Percentiles rank a stretch among this genome's conserved stretches.
Conservation (phyloP, 30 jellyfish, hydroid and myxozoan genomes). For the Rhopilema esculentum region DNA sequence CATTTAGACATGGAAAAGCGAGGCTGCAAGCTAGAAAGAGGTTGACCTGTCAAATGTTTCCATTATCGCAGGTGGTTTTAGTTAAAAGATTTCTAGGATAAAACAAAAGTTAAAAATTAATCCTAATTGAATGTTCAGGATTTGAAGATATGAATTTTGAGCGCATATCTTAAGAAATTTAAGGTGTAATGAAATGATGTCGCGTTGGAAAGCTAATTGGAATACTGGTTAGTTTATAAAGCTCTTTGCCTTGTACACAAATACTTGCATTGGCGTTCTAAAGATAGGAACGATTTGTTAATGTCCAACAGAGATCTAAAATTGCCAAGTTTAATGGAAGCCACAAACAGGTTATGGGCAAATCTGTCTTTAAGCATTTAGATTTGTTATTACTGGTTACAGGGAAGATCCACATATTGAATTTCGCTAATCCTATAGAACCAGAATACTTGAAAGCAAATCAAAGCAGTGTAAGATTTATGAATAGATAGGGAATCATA, state of each 20-base stretch:
- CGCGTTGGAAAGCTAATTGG: neutral
- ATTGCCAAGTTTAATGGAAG: neutral
- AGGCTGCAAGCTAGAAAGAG: neutral
- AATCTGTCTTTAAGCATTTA: neutral
- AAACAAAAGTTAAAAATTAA: neutral
- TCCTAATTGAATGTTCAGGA: neutral
- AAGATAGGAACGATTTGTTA: neutral
- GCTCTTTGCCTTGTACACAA: neutral
- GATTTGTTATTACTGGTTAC: neutral
- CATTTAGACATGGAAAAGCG: neutral
- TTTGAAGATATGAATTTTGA: neutral
- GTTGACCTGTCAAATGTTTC: neutral
- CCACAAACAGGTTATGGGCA: neutral
- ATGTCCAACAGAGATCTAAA: neutral
- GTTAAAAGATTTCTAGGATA: neutral
- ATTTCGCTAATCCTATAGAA: neutral
- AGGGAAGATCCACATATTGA: neutral
- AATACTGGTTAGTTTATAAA: neutral
- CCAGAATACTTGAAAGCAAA: neutral
- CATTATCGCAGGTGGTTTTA: neutral
- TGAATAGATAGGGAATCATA: too few relatives aligned
- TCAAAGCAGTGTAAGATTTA: too few relatives aligned
- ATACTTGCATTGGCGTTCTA: neutral
- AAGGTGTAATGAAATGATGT: neutral
- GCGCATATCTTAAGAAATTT: neutral